A percentile compares a stretch with the other conserved stretches of the same genome.
Evolutionary conservation across 2,888 invertebrate genomes (phyloP).

Genomic region (Patella depressa): DNA sequence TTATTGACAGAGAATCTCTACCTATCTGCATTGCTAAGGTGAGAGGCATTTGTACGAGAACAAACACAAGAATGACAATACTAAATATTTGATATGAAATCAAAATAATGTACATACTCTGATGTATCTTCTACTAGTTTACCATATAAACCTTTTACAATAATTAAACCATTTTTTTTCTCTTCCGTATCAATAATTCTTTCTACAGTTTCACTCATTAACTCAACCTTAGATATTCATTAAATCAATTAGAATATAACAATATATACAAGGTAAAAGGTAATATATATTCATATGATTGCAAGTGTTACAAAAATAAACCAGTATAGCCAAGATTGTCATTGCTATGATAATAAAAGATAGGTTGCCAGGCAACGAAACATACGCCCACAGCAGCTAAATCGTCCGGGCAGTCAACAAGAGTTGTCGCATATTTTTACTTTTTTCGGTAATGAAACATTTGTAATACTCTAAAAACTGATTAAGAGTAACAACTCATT

Average conservation of each 20-base stretch:
- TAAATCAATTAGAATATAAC: conserved; percentile 15
- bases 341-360: no score
- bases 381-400: no score
- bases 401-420: no score
- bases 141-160: conserved; percentile 81
- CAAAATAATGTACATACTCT: not conserved
- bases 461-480: no score
- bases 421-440: no score
- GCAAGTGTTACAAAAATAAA: not conserved
- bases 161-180: conserved; percentile 85
- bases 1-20: conserved; percentile 9
- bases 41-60: not conserved
- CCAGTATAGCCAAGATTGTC: not conserved
- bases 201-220: conserved; percentile 92
- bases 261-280: not conserved
- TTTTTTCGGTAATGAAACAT: no score
- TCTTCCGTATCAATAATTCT: conserved; percentile 87
- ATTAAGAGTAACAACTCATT: no score
- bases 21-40: not conserved
- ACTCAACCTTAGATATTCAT: conserved; percentile 73
- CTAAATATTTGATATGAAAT: not conserved
- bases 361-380: no score
- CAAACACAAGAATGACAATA: no score
- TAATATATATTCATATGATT: not conserved
- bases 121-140: conserved; percentile 53